phyloP scores from a whole-genome alignment of 2,113 vertebrate genomes.

The Sander vitreus region DNA sequence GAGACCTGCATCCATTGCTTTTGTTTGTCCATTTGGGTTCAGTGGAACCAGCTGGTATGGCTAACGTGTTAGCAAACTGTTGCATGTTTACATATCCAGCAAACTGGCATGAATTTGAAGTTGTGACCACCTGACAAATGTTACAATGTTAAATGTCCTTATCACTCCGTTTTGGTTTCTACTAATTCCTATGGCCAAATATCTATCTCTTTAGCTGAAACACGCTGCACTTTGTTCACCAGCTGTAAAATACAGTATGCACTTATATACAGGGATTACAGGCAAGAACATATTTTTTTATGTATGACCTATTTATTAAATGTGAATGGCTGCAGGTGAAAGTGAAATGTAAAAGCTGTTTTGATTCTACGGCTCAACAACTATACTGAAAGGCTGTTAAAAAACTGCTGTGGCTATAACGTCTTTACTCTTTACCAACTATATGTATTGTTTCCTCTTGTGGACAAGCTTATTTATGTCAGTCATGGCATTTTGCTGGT shows the following conservation, averaged over 20 bases:
- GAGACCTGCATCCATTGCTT: no score
- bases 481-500: slow-evolving; percentile 56
- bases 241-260: not conserved
- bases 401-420: slow-evolving; percentile 13
- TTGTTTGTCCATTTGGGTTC: not conserved
- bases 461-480: slow-evolving; percentile 55
- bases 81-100: not conserved
- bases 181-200: no score
- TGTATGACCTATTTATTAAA: not conserved
- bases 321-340: not conserved
- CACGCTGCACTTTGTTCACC: not conserved
- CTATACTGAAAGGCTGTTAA: slow-evolving; percentile 3
- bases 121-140: not conserved
- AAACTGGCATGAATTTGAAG: not conserved
- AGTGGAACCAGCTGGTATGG: not conserved
- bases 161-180: not conserved
- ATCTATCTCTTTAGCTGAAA: not conserved
- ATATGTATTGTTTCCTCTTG: slow-evolving; percentile 36
- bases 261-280: not conserved
- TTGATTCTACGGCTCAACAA: slow-evolving; percentile 18
- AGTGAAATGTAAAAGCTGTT: slow-evolving; percentile 8
- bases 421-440: slow-evolving; percentile 28
- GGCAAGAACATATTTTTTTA: not conserved
- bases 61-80: not conserved
- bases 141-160: not conserved